A percentile compares a stretch with the other conserved stretches of the same genome.
Evolutionary conservation across 2,797 vertebrate genomes (phyloP).

Genomic region (Dipus sagitta): DNA sequence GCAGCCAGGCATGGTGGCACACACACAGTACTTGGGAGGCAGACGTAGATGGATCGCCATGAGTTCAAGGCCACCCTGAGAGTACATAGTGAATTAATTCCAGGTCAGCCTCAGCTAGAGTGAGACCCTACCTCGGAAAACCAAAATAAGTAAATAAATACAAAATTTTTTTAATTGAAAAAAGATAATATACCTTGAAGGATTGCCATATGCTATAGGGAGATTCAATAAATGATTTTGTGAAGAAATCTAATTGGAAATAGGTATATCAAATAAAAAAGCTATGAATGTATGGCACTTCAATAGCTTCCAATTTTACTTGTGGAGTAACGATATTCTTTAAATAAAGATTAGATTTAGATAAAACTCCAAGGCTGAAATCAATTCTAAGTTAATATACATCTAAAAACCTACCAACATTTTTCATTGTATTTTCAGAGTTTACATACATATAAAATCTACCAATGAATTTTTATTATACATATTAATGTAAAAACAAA

Average conservation of each 20-base stretch:
- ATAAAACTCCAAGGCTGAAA: slow-evolving; percentile 85
- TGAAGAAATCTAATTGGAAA: slow-evolving; percentile 90
- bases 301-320: slow-evolving; percentile 90
- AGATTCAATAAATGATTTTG: slow-evolving; percentile 91
- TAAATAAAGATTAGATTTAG: too few relatives aligned
- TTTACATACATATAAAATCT: slow-evolving; percentile 77
- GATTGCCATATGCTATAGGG: slow-evolving; percentile 93
- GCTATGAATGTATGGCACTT: slow-evolving; percentile 88
- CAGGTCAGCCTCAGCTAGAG: too few relatives aligned
- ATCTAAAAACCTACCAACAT: slow-evolving; percentile 71
- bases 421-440: slow-evolving; percentile 87
- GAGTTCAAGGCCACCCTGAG: too few relatives aligned
- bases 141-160: too few relatives aligned
- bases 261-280: slow-evolving; percentile 87
- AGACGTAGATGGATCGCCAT: too few relatives aligned
- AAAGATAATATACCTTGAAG: slow-evolving; percentile 78
- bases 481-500: slow-evolving; percentile 38
- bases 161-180: too few relatives aligned
- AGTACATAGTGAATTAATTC: too few relatives aligned
- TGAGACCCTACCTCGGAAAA: too few relatives aligned
- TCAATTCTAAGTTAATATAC: slow-evolving; percentile 85
- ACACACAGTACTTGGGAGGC: too few relatives aligned
- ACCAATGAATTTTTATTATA: slow-evolving; percentile 65
- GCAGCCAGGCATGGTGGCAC: too few relatives aligned
- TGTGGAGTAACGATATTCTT: slow-evolving; percentile 89